These are phyloP conservation scores for Phylloscopus whistleri DNA, from an alignment of 2,113 vertebrate species.

Conservation along the genomic window DNA sequence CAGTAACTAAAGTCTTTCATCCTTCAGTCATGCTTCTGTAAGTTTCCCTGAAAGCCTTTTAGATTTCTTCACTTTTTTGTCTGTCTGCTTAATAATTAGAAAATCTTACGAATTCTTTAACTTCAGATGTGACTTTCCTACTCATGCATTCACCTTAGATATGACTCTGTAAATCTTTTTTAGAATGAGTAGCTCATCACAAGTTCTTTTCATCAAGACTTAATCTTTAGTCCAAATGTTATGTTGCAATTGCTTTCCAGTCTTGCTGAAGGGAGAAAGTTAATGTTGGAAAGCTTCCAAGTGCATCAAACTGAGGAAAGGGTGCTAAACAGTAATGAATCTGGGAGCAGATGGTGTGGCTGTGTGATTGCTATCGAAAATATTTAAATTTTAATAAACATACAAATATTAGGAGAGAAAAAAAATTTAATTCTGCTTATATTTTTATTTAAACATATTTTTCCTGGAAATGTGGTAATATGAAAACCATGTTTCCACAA, in stretches of 20 bases:
- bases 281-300: neutral
- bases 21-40: neutral
- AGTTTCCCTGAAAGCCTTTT: neutral
- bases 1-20: neutral
- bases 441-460: constrained; percentile 14
- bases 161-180: neutral
- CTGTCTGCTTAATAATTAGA: neutral
- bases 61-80: neutral
- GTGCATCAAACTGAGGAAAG: neutral
- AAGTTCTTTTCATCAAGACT: neutral
- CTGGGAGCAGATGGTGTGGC: neutral
- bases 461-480: neutral
- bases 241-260: neutral
- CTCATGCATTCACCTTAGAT: neutral
- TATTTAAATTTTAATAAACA: neutral
- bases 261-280: neutral
- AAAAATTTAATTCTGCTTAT: neutral
- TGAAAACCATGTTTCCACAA: neutral
- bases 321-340: constrained; percentile 5
- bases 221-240: neutral
- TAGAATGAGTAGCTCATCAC: neutral
- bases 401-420: neutral
- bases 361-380: neutral
- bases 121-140: neutral
- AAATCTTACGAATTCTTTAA: neutral